Conservation (phyloP, 1,140 invertebrate species). For the Nixonia krombeini region DNA sequence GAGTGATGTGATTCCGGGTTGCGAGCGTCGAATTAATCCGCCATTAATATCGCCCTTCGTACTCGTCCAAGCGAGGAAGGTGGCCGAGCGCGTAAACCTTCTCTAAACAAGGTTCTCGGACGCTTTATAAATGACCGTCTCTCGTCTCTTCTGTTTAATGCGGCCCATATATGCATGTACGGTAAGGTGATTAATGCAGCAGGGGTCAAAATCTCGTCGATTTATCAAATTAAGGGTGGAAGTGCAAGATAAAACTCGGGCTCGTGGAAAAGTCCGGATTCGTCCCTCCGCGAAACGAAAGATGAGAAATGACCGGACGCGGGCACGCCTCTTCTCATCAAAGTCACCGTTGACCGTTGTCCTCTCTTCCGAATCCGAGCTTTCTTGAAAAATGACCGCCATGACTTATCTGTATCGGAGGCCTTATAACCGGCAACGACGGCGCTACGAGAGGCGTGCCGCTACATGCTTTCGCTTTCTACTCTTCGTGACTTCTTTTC, state of each 20-base stretch:
- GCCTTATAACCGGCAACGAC: conserved; percentile 31
- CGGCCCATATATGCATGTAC: conserved; percentile 69
- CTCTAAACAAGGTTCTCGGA: conserved; percentile 65
- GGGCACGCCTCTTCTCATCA: conserved; percentile 42
- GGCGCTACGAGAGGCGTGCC: conserved; percentile 46
- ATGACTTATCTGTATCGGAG: conserved; percentile 65
- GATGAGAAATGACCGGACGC: conserved; percentile 55
- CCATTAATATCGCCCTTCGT: conserved; percentile 67
- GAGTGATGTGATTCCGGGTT: conserved; percentile 35
- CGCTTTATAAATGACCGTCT: conserved; percentile 68
- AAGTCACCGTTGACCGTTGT: conserved; percentile 54
- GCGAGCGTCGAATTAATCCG: conserved; percentile 68
- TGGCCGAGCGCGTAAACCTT: conserved; percentile 67
- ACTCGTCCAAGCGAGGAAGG: conserved; percentile 57
- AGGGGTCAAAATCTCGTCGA: conserved; percentile 68
- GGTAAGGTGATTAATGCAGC: conserved; percentile 67
- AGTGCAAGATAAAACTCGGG: conserved; percentile 68
- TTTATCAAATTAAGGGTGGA: conserved; percentile 73
- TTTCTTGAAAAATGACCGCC: conserved; percentile 58
- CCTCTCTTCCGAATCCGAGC: conserved; percentile 26
- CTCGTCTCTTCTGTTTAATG: conserved; percentile 59
- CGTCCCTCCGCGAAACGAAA: conserved; percentile 33
- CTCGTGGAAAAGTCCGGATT: conserved; percentile 64
- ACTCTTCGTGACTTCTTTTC: conserved; percentile 17
- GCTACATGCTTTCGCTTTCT: conserved; percentile 20